These are phyloP conservation scores for Orussus abietinus DNA, from an alignment of 1,140 invertebrate species.

Conservation along the genomic window DNA sequence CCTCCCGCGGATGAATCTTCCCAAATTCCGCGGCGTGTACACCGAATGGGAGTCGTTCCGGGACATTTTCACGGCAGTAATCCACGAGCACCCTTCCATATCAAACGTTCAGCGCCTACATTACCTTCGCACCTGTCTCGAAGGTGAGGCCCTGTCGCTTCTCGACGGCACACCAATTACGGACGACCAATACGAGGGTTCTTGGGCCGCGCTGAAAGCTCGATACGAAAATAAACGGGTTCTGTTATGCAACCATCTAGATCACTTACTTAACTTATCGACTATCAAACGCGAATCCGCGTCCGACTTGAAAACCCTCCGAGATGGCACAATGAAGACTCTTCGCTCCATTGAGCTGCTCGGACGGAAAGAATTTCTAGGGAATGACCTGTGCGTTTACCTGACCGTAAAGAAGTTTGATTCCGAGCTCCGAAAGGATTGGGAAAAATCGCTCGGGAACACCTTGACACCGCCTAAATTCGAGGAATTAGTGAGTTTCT, in stretches of 20 bases:
- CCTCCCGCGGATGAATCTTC: conserved; percentile 13
- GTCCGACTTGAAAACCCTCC: neutral
- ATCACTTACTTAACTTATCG: neutral
- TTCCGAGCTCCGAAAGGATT: conserved; percentile 2
- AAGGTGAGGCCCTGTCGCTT: conserved; percentile 16
- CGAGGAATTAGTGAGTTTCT: neutral
- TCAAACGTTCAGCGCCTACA: conserved; percentile 26
- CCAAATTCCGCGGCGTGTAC: conserved; percentile 27
- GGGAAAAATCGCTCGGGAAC: neutral
- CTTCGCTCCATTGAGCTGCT: neutral
- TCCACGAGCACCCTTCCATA: conserved; percentile 23
- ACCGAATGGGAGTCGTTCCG: conserved; percentile 29
- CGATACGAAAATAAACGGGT: conserved; percentile 2
- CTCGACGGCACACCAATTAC: neutral
- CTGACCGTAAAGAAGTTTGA: neutral
- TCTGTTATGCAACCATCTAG: neutral
- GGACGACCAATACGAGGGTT: neutral
- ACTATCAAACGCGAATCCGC: conserved; percentile 2
- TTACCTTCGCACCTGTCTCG: conserved; percentile 21
- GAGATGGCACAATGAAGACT: conserved; percentile 3
- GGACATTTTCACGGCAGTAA: conserved; percentile 26
- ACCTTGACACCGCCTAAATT: neutral
- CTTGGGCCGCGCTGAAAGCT: conserved; percentile 5
- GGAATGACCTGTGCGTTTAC: conserved; percentile 2
- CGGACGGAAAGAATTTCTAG: neutral